Evolutionary conservation across 2,888 invertebrate genomes (phyloP).

Genomic region (Sinopyrophorus schimmeli): DNA sequence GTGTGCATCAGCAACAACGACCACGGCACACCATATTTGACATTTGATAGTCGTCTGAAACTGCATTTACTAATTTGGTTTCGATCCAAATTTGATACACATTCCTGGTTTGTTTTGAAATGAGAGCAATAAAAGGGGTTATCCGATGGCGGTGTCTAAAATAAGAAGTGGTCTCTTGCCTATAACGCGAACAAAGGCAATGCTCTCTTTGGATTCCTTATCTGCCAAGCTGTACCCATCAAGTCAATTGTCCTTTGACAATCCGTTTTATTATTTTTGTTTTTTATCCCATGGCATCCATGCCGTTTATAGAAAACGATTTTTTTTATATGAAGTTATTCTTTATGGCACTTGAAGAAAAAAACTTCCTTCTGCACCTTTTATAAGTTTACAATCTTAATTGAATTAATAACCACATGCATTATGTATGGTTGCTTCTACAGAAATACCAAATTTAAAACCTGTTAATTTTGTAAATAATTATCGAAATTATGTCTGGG

Average conservation of each 20-base stretch:
- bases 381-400: too few species aligned
- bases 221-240: slow-evolving; percentile 35
- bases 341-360: neutral
- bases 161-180: slow-evolving; percentile 40
- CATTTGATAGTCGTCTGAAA: slow-evolving; percentile 53
- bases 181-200: slow-evolving; percentile 35
- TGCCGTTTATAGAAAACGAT: slow-evolving; percentile 34
- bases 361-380: too few species aligned
- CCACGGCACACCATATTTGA: slow-evolving; percentile 54
- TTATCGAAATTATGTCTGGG: too few species aligned
- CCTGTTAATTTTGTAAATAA: too few species aligned
- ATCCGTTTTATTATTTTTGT: slow-evolving; percentile 34
- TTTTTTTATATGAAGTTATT: neutral
- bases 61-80: slow-evolving; percentile 55
- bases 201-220: slow-evolving; percentile 37
- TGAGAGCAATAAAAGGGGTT: slow-evolving; percentile 50
- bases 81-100: slow-evolving; percentile 55
- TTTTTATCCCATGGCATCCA: slow-evolving; percentile 29
- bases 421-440: too few species aligned
- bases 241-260: slow-evolving; percentile 36
- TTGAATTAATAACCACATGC: too few species aligned
- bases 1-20: slow-evolving; percentile 42
- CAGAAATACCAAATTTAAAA: too few species aligned
- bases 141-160: slow-evolving; percentile 42
- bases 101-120: slow-evolving; percentile 51